A percentile compares a stretch with the other conserved stretches of the same genome.
Evolutionary conservation across 2,888 invertebrate genomes (phyloP).

Genomic region (Drosophila parthenogenetica): DNA sequence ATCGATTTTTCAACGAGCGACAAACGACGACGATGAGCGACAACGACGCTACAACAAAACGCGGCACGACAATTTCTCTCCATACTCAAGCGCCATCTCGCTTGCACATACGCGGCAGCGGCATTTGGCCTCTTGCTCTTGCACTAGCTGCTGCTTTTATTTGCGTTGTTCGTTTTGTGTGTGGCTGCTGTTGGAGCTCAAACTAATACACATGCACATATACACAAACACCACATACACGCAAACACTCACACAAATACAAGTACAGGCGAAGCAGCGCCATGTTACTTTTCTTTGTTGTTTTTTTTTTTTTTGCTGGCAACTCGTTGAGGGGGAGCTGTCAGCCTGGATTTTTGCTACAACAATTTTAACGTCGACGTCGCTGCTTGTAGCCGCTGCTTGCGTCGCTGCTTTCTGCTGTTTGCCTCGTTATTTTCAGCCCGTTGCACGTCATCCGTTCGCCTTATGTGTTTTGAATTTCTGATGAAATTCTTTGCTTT

Average conservation of each 20-base stretch:
- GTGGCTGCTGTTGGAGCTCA: constrained; percentile 40
- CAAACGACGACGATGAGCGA: constrained; percentile 44
- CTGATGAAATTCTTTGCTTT: constrained; percentile 83
- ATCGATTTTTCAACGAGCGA: constrained; percentile 76
- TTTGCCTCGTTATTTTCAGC: constrained; percentile 65
- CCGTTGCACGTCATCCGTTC: constrained; percentile 75
- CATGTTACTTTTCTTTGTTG: constrained; percentile 76
- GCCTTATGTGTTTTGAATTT: constrained; percentile 77
- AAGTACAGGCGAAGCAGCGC: constrained; percentile 55
- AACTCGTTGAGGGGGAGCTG: constrained; percentile 72
- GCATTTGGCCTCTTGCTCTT: constrained; percentile 39
- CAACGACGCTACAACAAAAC: constrained; percentile 38
- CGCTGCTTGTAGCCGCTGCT: constrained; percentile 48
- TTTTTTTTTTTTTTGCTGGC: constrained; percentile 52
- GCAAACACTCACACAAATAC: constrained; percentile 21
- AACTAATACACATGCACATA: constrained; percentile 33
- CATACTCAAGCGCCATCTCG: constrained; percentile 49
- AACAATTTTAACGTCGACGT: constrained; percentile 61
- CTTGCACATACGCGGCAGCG: constrained; percentile 25
- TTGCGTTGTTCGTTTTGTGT: constrained; percentile 64
- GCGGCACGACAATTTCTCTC: constrained; percentile 77
- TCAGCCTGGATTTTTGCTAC: constrained; percentile 79
- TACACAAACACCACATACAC: constrained; percentile 15
- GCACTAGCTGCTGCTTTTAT: constrained; percentile 38
- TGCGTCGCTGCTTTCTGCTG: constrained; percentile 32